These are phyloP conservation scores for Ptilorrhoa leucosticta DNA, from an alignment of 2,113 vertebrate genomes.

Conservation along the genomic window DNA sequence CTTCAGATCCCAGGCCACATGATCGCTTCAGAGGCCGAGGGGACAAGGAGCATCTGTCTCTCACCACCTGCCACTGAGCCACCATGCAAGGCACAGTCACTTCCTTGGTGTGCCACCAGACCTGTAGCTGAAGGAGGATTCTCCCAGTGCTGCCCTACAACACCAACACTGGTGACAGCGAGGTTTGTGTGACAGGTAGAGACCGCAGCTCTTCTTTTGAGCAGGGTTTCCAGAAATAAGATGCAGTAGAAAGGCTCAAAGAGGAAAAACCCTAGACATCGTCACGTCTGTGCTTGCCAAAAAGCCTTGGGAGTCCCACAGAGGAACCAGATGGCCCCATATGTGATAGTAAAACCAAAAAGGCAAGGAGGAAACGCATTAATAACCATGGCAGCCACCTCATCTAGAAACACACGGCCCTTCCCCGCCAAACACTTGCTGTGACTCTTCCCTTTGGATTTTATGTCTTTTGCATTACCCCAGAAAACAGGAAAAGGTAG, in stretches of 20 bases:
- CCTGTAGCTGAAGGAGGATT: not conserved
- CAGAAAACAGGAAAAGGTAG: not conserved
- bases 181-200: not conserved
- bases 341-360: not conserved
- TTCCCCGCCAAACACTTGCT: not conserved
- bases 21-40: not conserved
- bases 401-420: not conserved
- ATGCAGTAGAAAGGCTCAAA: not conserved
- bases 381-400: not conserved
- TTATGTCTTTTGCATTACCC: not conserved
- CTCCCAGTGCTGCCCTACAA: not conserved
- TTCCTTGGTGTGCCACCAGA: not conserved
- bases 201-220: not conserved
- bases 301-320: conserved; percentile 21
- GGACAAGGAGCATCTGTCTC: conserved; percentile 9
- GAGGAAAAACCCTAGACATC: conserved; percentile 9
- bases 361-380: not conserved
- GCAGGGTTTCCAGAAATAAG: not conserved
- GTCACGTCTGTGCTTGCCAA: not conserved
- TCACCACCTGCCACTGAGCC: not conserved
- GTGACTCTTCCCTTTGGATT: not conserved
- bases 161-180: accelerated
- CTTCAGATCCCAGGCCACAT: not conserved
- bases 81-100: accelerated
- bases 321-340: conserved; percentile 47